A percentile compares a stretch with the other conserved stretches of the same genome.
phyloP scores from a whole-genome alignment of 2,888 invertebrate genomes.

The Sylvicola fuscatus region DNA sequence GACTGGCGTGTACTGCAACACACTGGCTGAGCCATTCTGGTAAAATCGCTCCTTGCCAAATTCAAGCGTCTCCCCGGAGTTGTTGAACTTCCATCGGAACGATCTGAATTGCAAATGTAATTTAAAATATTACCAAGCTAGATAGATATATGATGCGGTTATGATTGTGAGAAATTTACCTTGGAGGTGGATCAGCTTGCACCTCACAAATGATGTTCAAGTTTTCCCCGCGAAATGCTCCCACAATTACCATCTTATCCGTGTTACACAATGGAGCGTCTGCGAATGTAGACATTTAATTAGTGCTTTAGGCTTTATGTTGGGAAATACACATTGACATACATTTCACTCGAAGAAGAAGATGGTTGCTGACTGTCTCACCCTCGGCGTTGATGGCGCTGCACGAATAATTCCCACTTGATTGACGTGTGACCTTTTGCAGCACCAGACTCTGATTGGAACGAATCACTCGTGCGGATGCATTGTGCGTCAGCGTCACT shows the following conservation, averaged over 20 bases:
- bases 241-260: constrained; percentile 61
- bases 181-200: constrained; percentile 76
- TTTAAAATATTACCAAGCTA: not conserved
- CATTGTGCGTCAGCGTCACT: constrained; percentile 60
- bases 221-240: constrained; percentile 71
- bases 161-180: constrained; percentile 14
- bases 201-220: constrained; percentile 75
- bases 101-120: constrained; percentile 27
- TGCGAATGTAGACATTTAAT: constrained; percentile 22
- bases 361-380: constrained; percentile 69
- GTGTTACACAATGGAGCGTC: constrained; percentile 66
- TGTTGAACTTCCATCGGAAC: constrained; percentile 90
- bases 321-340: constrained; percentile 26
- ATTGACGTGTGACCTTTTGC: constrained; percentile 70
- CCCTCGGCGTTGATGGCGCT: constrained; percentile 75
- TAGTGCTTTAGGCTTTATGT: no score
- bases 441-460: constrained; percentile 83
- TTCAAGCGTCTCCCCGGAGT: constrained; percentile 74
- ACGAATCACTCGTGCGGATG: constrained; percentile 68
- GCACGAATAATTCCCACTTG: constrained; percentile 73
- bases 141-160: not conserved
- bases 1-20: constrained; percentile 41
- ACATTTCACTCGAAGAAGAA: constrained; percentile 74
- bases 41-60: constrained; percentile 59
- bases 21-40: constrained; percentile 54